Percentiles rank a stretch among this genome's conserved stretches.
These are phyloP conservation scores for Ashinkailepas kermadecensis DNA, from an alignment of 2,888 invertebrate species.

Conservation along the genomic window DNA sequence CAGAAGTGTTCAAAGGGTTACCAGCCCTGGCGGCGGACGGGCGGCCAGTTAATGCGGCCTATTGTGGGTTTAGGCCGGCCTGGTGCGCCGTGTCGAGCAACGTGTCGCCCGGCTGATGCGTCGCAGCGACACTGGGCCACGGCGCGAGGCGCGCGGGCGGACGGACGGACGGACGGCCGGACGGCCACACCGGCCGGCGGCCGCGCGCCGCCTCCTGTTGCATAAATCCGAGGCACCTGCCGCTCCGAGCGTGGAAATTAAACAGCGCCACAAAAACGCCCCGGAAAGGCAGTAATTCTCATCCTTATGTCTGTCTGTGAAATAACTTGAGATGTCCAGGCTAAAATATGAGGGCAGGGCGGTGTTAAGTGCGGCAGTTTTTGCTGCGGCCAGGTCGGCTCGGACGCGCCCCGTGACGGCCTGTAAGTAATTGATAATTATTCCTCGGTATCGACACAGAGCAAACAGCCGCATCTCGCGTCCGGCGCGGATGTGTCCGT, in stretches of 20 bases:
- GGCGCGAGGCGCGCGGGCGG: too few species aligned
- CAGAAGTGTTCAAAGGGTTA: slow-evolving; percentile 22
- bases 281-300: slow-evolving; percentile 20
- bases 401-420: neutral
- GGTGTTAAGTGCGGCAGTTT: neutral
- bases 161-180: too few species aligned
- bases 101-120: too few species aligned
- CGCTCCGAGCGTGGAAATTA: slow-evolving; percentile 10
- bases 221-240: slow-evolving; percentile 10
- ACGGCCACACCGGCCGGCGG: too few species aligned
- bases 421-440: slow-evolving; percentile 24
- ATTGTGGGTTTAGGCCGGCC: slow-evolving; percentile 12
- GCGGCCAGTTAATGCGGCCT: neutral
- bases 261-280: slow-evolving; percentile 17
- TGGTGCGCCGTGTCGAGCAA: too few species aligned
- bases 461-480: neutral
- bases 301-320: slow-evolving; percentile 22
- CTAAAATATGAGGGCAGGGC: slow-evolving; percentile 14
- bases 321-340: slow-evolving; percentile 18
- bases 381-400: neutral
- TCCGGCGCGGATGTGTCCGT: neutral
- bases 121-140: too few species aligned
- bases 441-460: neutral
- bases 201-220: neutral
- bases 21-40: neutral